phyloP scores from a whole-genome alignment of 2,797 vertebrate genomes.

The Crenichthys baileyi region DNA sequence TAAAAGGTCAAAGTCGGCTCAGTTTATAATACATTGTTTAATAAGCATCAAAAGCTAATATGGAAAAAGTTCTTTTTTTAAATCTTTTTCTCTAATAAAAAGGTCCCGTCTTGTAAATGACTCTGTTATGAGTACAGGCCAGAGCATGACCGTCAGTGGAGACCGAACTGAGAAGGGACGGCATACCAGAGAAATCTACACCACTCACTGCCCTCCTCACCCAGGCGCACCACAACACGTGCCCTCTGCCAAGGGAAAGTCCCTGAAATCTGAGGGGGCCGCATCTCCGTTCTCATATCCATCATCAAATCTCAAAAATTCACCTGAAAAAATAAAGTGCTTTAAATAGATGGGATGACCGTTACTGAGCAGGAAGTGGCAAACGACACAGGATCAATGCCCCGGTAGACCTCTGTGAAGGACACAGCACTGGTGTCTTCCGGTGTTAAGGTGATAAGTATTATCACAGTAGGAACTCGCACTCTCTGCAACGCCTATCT shows the following conservation, averaged over 20 bases:
- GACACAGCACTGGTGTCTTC: constrained; percentile 50
- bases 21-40: neutral
- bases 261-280: constrained; percentile 77
- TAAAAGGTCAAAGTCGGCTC: neutral
- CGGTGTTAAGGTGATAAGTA: constrained; percentile 61
- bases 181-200: constrained; percentile 78
- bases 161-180: constrained; percentile 51
- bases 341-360: neutral
- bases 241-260: constrained; percentile 74
- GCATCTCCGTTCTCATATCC: constrained; percentile 33
- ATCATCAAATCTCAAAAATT: constrained; percentile 31
- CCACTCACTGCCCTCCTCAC: constrained; percentile 45
- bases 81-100: neutral
- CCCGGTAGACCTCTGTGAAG: constrained; percentile 41
- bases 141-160: constrained; percentile 21
- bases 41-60: neutral
- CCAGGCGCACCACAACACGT: constrained; percentile 52
- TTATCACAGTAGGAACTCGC: constrained; percentile 43
- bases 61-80: neutral
- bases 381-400: neutral
- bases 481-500: constrained; percentile 25
- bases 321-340: neutral
- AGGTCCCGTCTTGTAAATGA: constrained; percentile 23
- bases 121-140: constrained; percentile 31
- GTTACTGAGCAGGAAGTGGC: neutral